Evolutionary conservation across 1,140 invertebrate species (phyloP), one percentile per base, ranked within the genome.

Genomic region (Amphibalanus amphitrite): DNA sequence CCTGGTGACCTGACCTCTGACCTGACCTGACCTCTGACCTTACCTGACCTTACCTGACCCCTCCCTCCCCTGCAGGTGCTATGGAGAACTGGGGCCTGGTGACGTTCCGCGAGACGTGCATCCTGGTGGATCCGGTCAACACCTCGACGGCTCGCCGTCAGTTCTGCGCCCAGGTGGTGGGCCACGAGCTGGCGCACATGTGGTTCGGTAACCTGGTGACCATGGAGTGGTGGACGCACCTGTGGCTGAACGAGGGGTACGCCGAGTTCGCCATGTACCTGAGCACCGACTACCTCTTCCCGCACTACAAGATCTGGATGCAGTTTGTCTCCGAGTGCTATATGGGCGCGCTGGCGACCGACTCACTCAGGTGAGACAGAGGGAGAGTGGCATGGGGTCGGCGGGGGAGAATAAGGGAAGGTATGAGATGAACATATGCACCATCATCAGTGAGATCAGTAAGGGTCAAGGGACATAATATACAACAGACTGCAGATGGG

Each of bases 11-110:
- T n/a, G n/a, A n/a, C n/a, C n/a, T n/a, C n/a, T n/a, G n/a, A n/a
- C n/a, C n/a, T n/a, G n/a, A n/a, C n/a, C n/a, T n/a, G 25, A 33
- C 64, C 29, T 71, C 10, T 40, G 29, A 26, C 30, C 33, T 30
- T 70, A 29, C 6, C 64, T 38, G 33, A 69, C 29, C 29, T 30
- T 20, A 8, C 13, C 47, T 20, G 17, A 6, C 47, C 47, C 20
- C 1, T 59, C 70, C 17, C 25, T 25, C 29, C 17, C 47, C 47
- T 8, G 20, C 79, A 78, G 86, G 92, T 73, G 94, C 93, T 65
- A 97, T 98, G 94, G 95, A 97, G 81, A 97, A 97, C 81, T 97
- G 94, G 95, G 94, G 93, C 28, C 78, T 92, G 23, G 85, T 92
- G 4, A 90, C 88, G 0, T 93, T 88, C 76, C 85, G 92, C 71